Base-by-base conservation (phyloP, 1,140 invertebrate species). In the Penaeus japonicus region DNA sequence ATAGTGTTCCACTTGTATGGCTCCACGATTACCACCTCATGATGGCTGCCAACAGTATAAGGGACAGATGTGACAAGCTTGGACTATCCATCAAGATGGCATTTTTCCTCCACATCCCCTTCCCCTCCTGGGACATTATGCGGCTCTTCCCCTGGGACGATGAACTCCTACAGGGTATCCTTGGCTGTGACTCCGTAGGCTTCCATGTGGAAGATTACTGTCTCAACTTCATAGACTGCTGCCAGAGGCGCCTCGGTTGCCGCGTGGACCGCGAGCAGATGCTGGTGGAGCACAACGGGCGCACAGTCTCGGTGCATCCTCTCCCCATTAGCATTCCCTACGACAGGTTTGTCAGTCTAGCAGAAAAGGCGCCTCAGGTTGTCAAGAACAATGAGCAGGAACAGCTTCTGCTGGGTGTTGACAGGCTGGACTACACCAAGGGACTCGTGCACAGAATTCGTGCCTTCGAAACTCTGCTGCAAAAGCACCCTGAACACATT, bases 121-220 rank as follows among this genome's bases (percentile, higher is more conserved):
- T 98, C 92, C 97, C 97, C 30, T 96, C 97, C 2, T 98, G 96
- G 96, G 97, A 98, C 91, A 97, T 98, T 79, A 97, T 97, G 93
- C 93, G 97, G 81, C 93, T 98, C 20, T 96, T 97, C 90, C 97
- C 97, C 4, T 97, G 97, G 96, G 96, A 96, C 73, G 97, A 98
- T 92, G 96, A 97, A 93, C 95, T 98, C 73, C 94, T 98, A n/a
- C 96, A 97, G 92, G 97, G 97, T 75, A 91, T 93, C 84, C 90
- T 93, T 18, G 90, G 96, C 89, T 97, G 96, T 92, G 97, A 98
- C 92, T 96, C 98, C 95, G 96, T 98, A 57, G 97, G 96, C 55
- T 98, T 98, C 91, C 97, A 98, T 91, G 97, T 97, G 90, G 96
- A 96, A 82, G 97, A 97, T 91, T 98, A 98, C 92, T 97, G 97